These are phyloP conservation scores for Eremophila alpestris DNA, from an alignment of 2,797 vertebrate genomes.

Conservation along the genomic window DNA sequence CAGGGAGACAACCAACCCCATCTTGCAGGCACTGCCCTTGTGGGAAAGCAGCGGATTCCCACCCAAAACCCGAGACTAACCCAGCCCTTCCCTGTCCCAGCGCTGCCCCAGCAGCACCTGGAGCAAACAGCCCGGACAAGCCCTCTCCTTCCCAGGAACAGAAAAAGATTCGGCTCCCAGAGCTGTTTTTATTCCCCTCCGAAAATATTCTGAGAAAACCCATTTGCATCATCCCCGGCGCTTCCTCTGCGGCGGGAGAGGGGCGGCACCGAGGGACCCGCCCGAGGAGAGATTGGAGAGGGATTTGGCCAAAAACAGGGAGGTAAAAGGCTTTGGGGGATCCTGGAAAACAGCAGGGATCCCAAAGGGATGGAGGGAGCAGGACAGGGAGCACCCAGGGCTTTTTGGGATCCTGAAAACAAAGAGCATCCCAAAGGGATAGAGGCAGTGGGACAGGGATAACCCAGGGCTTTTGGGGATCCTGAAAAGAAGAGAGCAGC, in stretches of 20 bases:
- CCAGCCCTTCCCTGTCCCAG: neutral
- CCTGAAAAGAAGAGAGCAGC: neutral
- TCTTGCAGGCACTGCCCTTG: fast-evolving
- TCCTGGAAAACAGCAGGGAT: neutral
- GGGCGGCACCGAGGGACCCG: neutral
- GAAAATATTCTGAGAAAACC: constrained; percentile 1
- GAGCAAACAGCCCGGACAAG: neutral
- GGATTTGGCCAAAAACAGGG: neutral
- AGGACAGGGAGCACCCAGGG: neutral
- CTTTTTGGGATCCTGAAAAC: neutral
- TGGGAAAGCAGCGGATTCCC: neutral
- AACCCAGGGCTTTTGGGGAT: neutral
- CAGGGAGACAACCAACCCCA: neutral
- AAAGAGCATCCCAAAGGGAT: neutral
- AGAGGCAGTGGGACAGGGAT: fast-evolving
- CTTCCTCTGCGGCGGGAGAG: neutral
- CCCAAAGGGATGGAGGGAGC: no score
- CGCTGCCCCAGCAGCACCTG: neutral
- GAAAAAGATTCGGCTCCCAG: neutral
- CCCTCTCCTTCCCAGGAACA: neutral
- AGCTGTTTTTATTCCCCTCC: constrained; percentile 23
- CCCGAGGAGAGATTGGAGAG: neutral
- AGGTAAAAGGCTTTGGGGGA: neutral
- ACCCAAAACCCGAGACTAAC: neutral
- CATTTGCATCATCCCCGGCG: neutral